Evolutionary conservation across 2,797 vertebrate genomes (phyloP), one percentile per base, ranked within the genome.

Genomic region (Gambusia yucatana): DNA sequence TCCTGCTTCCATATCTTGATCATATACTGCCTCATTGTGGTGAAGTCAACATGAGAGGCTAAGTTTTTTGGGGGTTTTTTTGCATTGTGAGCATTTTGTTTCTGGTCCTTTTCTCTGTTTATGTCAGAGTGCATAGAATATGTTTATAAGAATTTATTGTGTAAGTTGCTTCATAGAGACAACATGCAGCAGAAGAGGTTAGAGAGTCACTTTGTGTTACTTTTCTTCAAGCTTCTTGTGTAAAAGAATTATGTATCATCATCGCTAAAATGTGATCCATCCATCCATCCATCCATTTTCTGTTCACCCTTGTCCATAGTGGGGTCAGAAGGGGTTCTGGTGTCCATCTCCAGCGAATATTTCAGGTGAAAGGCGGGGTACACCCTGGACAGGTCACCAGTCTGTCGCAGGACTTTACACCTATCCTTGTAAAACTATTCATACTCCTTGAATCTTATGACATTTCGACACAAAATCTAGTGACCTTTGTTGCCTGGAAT

Each of bases 1-100:
- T 90, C 81, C 88, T 80, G 77, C 89, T 78, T 81, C 83, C 91
- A 89, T 88, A 96, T 94, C 91, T 93, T 96, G 94, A 96, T 96
- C 95, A 95, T 93, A 96, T 95, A 96, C 96, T 96, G 96, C 96
- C 96, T 96, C 96, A 95, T 92, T 95, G 96, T 96, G 96, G 96
- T 95, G 95, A 93, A 91, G 88, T 82, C 84, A 87, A 91, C 92
- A 91, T 94, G 75, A 74, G 36, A 79, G n/a, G 16, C 47, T 72
- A 48, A 44, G 41, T 69, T 48, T 20, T 41, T 67, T 4, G 22
- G 25, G 20, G 20, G 22, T 7, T 48, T 48, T 48, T 52, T 52
- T 52, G 39, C 39, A 69, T 7, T 2, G 39, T n/a, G 39, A 43
- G 2, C 39, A 69, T 43, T 69, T 43, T 41, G 20, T 43, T 69